Percentiles rank a stretch among this genome's conserved stretches.
Evolutionary conservation across 2,113 vertebrate species (phyloP).

Genomic region (Lutjanus erythropterus): DNA sequence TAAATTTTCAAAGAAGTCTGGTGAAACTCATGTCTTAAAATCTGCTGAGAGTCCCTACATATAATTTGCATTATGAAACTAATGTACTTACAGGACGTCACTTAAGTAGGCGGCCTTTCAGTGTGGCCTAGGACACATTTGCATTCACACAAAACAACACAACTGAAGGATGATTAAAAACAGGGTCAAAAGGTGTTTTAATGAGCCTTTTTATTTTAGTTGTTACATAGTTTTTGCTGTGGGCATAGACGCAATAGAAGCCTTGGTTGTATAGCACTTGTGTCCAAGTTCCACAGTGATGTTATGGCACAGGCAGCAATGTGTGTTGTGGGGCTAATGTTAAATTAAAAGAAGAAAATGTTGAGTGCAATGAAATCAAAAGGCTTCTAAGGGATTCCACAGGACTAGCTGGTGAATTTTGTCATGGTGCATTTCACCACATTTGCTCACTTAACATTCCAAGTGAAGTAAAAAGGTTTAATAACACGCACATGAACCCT

Average conservation of each 20-base stretch:
- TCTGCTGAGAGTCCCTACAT: too few relatives aligned
- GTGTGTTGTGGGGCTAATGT: slow-evolving; percentile 47
- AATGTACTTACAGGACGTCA: too few relatives aligned
- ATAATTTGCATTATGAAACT: too few relatives aligned
- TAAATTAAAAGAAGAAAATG: slow-evolving; percentile 51
- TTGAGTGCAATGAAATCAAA: slow-evolving; percentile 74
- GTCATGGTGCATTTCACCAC: slow-evolving; percentile 65
- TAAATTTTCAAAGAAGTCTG: too few relatives aligned
- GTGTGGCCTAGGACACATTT: too few relatives aligned
- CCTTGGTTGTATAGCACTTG: slow-evolving; percentile 80
- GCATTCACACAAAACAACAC: not conserved
- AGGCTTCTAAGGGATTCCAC: slow-evolving; percentile 76
- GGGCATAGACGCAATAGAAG: slow-evolving; percentile 78
- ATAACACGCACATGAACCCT: slow-evolving; percentile 57
- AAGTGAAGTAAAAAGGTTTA: slow-evolving; percentile 68
- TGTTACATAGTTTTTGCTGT: slow-evolving; percentile 81
- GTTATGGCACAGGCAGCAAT: slow-evolving; percentile 81
- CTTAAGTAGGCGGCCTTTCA: too few relatives aligned
- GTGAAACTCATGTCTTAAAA: too few relatives aligned
- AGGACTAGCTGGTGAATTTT: slow-evolving; percentile 64
- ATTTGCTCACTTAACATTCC: slow-evolving; percentile 64
- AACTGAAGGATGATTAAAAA: slow-evolving; percentile 8
- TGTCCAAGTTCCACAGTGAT: slow-evolving; percentile 76
- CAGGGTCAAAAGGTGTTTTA: slow-evolving; percentile 26
- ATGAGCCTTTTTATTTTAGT: slow-evolving; percentile 76